Evolutionary conservation across 2,888 invertebrate species (phyloP).

Genomic region (Pollenia labialis): DNA sequence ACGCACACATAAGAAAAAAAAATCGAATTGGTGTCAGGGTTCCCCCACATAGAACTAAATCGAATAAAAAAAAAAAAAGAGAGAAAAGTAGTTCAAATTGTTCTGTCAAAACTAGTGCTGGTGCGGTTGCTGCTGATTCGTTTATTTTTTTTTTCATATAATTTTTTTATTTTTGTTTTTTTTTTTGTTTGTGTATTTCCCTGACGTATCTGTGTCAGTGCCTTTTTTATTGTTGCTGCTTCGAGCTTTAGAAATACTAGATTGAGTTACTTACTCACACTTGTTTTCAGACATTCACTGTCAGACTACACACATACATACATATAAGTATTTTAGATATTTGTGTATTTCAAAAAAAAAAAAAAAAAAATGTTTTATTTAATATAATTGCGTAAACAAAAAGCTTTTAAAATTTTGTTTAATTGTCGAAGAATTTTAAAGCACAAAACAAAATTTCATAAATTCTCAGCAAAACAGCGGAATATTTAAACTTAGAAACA

Average conservation of each 20-base stretch:
- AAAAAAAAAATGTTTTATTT: conserved; percentile 12
- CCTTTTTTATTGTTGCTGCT: conserved; percentile 45
- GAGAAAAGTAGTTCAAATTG: conserved; percentile 48
- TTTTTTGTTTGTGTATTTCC: conserved; percentile 56
- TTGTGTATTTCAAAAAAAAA: not conserved
- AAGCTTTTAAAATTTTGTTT: conserved; percentile 6
- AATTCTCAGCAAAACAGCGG: not conserved
- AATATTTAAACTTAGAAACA: too few species aligned
- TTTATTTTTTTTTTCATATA: conserved; percentile 23
- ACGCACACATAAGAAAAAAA: conserved; percentile 19
- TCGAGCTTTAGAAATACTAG: conserved; percentile 48
- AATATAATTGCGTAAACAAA: conserved; percentile 36
- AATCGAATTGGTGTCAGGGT: conserved; percentile 70
- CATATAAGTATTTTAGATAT: not conserved
- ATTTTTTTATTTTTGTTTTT: conserved; percentile 44
- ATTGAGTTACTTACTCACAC: conserved; percentile 38
- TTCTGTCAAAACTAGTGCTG: conserved; percentile 38
- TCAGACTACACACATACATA: not conserved
- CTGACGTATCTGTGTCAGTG: conserved; percentile 64
- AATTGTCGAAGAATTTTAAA: not conserved
- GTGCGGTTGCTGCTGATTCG: conserved; percentile 37
- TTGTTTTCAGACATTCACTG: conserved; percentile 28
- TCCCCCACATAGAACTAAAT: conserved; percentile 63
- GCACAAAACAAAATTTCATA: not conserved
- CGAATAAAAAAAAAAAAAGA: conserved; percentile 29